phyloP scores from a whole-genome alignment of 1,140 invertebrate species.

The Homarus americanus region DNA sequence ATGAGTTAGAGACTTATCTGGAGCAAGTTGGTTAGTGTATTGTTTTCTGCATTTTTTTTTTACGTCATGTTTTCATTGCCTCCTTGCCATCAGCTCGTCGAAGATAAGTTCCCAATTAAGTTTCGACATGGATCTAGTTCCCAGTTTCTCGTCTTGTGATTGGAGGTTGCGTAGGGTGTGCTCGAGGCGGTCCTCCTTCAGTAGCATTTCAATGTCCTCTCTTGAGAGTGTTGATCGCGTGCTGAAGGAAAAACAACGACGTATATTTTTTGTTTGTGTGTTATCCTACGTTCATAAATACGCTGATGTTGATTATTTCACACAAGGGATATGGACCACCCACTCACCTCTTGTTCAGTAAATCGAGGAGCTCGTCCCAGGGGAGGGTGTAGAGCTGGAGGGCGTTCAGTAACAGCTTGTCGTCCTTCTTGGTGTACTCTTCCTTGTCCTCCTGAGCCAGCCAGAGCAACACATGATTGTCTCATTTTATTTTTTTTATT shows the following conservation, averaged over 20 bases:
- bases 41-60: not conserved
- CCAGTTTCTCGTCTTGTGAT: not conserved
- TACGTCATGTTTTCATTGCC: not conserved
- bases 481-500: too few species aligned
- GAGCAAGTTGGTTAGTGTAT: too few species aligned
- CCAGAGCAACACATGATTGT: too few species aligned
- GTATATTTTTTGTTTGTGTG: too few species aligned
- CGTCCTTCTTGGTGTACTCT: not conserved
- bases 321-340: not conserved
- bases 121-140: not conserved
- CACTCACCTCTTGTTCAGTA: slow-evolving; percentile 33
- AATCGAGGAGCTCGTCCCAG: slow-evolving; percentile 22
- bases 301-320: too few species aligned
- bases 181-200: slow-evolving; percentile 16
- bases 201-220: not conserved
- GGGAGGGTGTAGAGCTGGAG: slow-evolving; percentile 10
- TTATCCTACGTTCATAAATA: too few species aligned
- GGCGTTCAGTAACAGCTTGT: slow-evolving; percentile 8
- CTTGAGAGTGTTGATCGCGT: slow-evolving; percentile 1
- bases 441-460: not conserved
- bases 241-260: not conserved
- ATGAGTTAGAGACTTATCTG: too few species aligned
- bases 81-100: slow-evolving; percentile 17
- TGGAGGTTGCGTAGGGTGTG: not conserved
- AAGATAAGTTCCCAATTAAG: not conserved